Evolutionary conservation across 2,888 invertebrate genomes (phyloP).

Genomic region (Coecobrya sp.): DNA sequence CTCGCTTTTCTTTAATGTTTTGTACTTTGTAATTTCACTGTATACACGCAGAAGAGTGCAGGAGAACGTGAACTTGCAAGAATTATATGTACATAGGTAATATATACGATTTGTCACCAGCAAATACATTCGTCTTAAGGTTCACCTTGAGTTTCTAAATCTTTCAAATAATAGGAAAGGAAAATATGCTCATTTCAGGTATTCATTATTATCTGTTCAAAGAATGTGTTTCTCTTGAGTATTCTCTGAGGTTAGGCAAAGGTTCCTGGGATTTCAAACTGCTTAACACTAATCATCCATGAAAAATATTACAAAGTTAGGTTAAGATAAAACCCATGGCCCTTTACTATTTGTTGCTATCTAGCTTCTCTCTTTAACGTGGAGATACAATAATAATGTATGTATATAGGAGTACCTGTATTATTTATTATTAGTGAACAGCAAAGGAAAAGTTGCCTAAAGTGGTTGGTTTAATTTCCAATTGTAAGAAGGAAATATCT

Average conservation of each 20-base stretch:
- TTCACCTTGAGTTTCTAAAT: constrained; percentile 69
- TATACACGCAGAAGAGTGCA: background rate
- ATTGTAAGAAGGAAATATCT: background rate
- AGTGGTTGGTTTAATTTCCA: constrained; percentile 11
- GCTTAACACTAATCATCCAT: constrained; percentile 62
- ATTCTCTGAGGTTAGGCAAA: constrained; percentile 26
- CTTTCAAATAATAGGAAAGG: constrained; percentile 42
- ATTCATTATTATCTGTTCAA: background rate
- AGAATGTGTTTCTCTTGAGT: background rate
- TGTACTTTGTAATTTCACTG: background rate
- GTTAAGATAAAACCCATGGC: background rate
- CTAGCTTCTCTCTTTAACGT: background rate
- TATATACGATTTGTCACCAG: constrained; percentile 16
- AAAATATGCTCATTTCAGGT: background rate
- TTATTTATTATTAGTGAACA: background rate
- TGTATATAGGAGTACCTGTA: background rate
- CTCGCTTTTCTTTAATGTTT: background rate
- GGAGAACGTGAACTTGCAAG: background rate
- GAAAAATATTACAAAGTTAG: background rate
- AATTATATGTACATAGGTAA: background rate
- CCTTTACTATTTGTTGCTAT: constrained; percentile 1
- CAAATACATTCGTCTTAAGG: background rate
- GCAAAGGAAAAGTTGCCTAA: constrained; percentile 22
- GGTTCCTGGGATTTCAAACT: constrained; percentile 15
- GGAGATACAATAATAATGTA: no score